Base-by-base conservation (phyloP, 2,888 invertebrate genomes). In the Subacronicta megacephala region DNA sequence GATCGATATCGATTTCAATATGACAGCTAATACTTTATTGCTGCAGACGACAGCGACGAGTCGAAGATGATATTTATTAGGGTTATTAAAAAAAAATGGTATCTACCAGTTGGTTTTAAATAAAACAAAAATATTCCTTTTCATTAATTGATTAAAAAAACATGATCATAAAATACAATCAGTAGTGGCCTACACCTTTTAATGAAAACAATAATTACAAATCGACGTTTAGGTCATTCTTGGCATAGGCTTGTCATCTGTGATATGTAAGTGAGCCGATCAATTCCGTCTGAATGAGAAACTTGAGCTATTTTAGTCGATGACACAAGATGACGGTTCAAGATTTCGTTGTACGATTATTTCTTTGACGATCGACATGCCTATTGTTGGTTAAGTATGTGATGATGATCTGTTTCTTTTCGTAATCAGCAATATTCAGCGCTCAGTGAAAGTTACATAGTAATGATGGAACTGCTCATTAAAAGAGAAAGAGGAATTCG, bases 251-350 rank as follows among this genome's bases (percentile, higher is more conserved):
- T 35, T 57, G 29, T 46, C 52, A 44, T 38, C 12, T 55, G 49
- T 62, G 40, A 62, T 35, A 35, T 57, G 41, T 42, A 37, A 44
- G 36, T 42, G 15, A 47, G 23, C 31, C 37, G 35, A 51, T 36
- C 23, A 45, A 51, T 36, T 20, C 23, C 29, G 29, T 44, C 35
- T 55, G 36, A 33, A 57, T 65, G 36, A 49, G 57, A 61, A 52
- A 42, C 56, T 31, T 38, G 45, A 6, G 36, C 53, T 73, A 75
- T 75, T 75, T 71, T 41, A 5, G 61, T 63, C 73, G 61, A 63
- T 72, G 67, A 67, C 55, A 41, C 17, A 15, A 29, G 44, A 57
- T 57, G 52, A 62, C 46, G 53, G n/a, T 35, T 52, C 36, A 55
- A 58, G 42, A 60, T 54, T 49, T 62, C 43, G 26, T 56, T 51